Conservation (phyloP, 2,797 vertebrate genomes). For the Falco berigora region DNA sequence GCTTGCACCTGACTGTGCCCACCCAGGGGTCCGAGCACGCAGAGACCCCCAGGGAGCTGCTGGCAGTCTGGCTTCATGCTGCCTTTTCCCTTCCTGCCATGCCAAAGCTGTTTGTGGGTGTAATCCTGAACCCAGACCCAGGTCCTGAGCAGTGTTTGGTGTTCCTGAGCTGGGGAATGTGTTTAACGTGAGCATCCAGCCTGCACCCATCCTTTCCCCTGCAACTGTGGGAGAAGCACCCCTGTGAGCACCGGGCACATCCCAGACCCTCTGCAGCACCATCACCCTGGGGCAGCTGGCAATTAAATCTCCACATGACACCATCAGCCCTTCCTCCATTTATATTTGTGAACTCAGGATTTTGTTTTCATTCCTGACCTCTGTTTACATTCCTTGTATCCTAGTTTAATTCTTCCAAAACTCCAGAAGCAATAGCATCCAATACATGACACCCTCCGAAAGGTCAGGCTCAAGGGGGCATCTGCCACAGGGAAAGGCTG, state of each 20-base stretch:
- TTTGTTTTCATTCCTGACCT: constrained; percentile 27
- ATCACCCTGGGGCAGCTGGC: accelerated
- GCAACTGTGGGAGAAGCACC: not conserved
- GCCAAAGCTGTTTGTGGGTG: not conserved
- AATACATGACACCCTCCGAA: not conserved
- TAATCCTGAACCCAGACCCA: not conserved
- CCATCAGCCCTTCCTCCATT: not conserved
- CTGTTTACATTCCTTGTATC: constrained; percentile 56
- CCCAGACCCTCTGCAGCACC: not conserved
- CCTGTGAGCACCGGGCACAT: accelerated
- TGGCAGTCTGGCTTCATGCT: not conserved
- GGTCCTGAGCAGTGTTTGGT: accelerated
- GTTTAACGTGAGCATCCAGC: not conserved
- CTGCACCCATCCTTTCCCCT: not conserved
- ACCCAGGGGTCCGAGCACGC: not conserved
- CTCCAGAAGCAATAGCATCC: not conserved
- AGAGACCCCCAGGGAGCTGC: not conserved
- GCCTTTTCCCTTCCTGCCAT: not conserved
- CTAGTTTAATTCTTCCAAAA: not conserved
- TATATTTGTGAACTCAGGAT: not conserved
- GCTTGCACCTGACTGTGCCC: accelerated
- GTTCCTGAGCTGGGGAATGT: not conserved
- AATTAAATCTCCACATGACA: accelerated
- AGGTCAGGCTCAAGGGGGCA: not conserved
- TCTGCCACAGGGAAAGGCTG: not conserved